Conservation (phyloP, 2,113 vertebrate species). For the Labrus mixtus region DNA sequence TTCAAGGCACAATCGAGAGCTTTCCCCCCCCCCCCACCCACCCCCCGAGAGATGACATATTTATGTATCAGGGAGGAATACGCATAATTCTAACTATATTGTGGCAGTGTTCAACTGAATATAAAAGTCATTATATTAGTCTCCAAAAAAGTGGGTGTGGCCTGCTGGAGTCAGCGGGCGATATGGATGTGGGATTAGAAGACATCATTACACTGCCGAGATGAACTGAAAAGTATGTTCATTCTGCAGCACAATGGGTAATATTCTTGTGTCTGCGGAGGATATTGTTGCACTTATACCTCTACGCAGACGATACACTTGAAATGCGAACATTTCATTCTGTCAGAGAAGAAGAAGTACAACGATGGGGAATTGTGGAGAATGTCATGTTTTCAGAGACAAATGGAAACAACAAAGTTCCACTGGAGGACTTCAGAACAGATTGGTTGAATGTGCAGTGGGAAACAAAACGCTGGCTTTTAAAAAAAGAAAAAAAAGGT, state of each 20-base stretch:
- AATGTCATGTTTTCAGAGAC: neutral
- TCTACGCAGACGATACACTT: neutral
- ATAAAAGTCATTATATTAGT: slow-evolving; percentile 69
- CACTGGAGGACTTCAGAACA: slow-evolving; percentile 57
- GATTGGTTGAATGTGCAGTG: slow-evolving; percentile 35
- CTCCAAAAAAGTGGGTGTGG: slow-evolving; percentile 61
- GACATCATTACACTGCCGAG: slow-evolving; percentile 68
- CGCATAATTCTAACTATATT: slow-evolving; percentile 73
- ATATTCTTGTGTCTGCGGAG: slow-evolving; percentile 38
- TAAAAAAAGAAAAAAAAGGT: too few species aligned
- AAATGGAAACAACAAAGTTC: slow-evolving; percentile 43
- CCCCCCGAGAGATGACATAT: slow-evolving; percentile 69
- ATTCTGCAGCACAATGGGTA: slow-evolving; percentile 46
- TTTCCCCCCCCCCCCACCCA: too few species aligned
- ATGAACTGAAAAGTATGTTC: slow-evolving; percentile 56
- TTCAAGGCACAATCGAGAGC: slow-evolving; percentile 71
- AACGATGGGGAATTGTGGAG: neutral
- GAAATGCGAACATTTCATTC: slow-evolving; percentile 19
- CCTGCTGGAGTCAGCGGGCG: slow-evolving; percentile 34
- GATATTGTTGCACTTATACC: neutral
- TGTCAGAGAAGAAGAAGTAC: neutral
- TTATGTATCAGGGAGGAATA: slow-evolving; percentile 71
- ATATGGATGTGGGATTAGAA: slow-evolving; percentile 66
- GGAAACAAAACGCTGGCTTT: neutral
- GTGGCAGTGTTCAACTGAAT: slow-evolving; percentile 50